phyloP scores from a whole-genome alignment of 1,140 invertebrate genomes.

The Anastrepha ludens region DNA sequence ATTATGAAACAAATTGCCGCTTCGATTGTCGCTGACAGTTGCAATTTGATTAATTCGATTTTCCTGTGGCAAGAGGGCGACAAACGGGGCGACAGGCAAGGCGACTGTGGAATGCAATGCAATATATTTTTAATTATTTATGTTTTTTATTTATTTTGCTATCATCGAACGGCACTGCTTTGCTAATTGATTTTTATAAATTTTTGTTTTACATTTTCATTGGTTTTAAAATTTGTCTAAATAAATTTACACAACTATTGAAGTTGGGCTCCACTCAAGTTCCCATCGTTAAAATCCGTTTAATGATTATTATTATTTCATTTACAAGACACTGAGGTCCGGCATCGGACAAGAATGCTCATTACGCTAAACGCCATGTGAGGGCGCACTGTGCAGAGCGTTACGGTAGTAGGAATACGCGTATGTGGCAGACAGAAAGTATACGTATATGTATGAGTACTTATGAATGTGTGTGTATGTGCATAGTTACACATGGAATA shows the following conservation, averaged over 20 bases:
- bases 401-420: background rate
- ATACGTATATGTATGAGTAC: background rate
- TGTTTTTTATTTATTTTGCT: background rate
- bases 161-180: background rate
- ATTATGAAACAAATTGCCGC: constrained; percentile 50
- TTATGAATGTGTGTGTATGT: background rate
- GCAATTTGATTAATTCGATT: constrained; percentile 46
- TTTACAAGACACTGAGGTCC: background rate
- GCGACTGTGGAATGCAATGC: background rate
- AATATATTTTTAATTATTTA: background rate
- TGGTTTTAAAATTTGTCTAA: background rate
- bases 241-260: background rate
- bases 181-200: background rate
- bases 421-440: too few species aligned
- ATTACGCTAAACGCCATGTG: constrained; percentile 1
- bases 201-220: background rate
- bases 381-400: background rate
- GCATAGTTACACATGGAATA: background rate
- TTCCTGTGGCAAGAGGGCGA: background rate
- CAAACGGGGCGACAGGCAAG: background rate
- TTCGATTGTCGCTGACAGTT: constrained; percentile 50
- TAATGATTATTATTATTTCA: constrained; percentile 49
- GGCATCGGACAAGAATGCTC: background rate
- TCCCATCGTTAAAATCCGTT: constrained; percentile 26
- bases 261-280: background rate